Percentiles rank a stretch among this genome's conserved stretches.
phyloP scores from a whole-genome alignment of 1,140 invertebrate species.

The Heliconius eleuchia region DNA sequence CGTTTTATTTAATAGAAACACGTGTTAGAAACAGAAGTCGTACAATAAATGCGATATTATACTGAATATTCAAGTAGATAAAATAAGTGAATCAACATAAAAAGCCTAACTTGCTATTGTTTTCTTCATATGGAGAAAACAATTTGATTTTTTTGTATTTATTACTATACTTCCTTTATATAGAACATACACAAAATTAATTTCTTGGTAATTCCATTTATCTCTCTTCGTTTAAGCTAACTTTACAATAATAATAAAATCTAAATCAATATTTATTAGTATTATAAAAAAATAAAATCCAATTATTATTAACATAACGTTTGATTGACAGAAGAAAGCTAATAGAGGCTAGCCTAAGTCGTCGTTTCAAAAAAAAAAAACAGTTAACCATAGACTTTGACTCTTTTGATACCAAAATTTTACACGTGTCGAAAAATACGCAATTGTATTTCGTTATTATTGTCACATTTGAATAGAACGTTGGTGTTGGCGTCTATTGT shows the following conservation, averaged over 20 bases:
- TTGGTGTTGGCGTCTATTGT: not conserved
- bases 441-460: not conserved
- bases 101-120: not conserved
- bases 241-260: too few species aligned
- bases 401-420: not conserved
- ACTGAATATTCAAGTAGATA: not conserved
- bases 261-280: too few species aligned
- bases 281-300: too few species aligned
- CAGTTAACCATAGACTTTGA: not conserved
- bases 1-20: not conserved
- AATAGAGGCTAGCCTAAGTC: too few species aligned
- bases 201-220: too few species aligned
- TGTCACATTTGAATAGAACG: not conserved
- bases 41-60: not conserved
- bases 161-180: not conserved
- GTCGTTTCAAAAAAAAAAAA: not conserved
- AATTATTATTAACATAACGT: too few species aligned
- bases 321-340: too few species aligned
- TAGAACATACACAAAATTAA: too few species aligned
- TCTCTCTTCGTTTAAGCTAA: too few species aligned
- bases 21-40: not conserved
- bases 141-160: not conserved
- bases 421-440: not conserved
- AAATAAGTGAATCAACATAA: not conserved
- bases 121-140: not conserved